Conservation (phyloP, 2,797 vertebrate species). For the Neopelma chrysocephalum region DNA sequence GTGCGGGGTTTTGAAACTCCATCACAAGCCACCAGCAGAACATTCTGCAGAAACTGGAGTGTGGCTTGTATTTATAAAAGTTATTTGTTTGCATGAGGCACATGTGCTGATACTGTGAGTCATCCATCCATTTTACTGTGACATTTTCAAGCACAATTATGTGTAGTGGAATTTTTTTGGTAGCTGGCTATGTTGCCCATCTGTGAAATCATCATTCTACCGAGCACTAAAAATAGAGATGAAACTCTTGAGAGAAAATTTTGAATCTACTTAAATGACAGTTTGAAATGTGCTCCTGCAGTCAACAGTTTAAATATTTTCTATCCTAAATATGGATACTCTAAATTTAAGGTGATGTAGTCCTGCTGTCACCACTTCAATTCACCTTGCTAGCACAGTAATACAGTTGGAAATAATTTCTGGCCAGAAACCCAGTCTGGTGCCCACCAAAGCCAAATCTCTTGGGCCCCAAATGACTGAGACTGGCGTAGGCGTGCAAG, state of each 20-base stretch:
- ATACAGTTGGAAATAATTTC: conserved; percentile 43
- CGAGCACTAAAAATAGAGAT: conserved; percentile 63
- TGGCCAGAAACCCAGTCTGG: background rate
- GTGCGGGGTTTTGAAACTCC: conserved; percentile 29
- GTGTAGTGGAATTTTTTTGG: conserved; percentile 71
- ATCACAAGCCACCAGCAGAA: conserved; percentile 8
- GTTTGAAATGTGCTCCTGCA: conserved; percentile 46
- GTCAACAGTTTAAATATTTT: conserved; percentile 65
- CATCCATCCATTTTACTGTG: conserved; percentile 65
- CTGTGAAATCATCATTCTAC: conserved; percentile 72
- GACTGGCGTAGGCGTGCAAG: background rate
- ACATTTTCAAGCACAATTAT: conserved; percentile 75
- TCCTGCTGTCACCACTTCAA: conserved; percentile 42
- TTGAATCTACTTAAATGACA: conserved; percentile 48
- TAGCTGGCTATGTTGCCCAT: conserved; percentile 72
- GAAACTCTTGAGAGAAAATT: conserved; percentile 58
- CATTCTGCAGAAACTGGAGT: background rate
- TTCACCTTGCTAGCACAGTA: conserved; percentile 41
- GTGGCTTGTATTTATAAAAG: conserved; percentile 54
- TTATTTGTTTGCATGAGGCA: conserved; percentile 58
- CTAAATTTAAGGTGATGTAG: conserved; percentile 61
- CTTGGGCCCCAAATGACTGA: background rate
- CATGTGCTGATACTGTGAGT: conserved; percentile 69
- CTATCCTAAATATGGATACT: conserved; percentile 44
- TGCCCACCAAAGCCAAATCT: conserved; percentile 16